These are phyloP conservation scores for Paramacrobiotus metropolitanus DNA, from an alignment of 1,140 invertebrate species.

Conservation along the genomic window DNA sequence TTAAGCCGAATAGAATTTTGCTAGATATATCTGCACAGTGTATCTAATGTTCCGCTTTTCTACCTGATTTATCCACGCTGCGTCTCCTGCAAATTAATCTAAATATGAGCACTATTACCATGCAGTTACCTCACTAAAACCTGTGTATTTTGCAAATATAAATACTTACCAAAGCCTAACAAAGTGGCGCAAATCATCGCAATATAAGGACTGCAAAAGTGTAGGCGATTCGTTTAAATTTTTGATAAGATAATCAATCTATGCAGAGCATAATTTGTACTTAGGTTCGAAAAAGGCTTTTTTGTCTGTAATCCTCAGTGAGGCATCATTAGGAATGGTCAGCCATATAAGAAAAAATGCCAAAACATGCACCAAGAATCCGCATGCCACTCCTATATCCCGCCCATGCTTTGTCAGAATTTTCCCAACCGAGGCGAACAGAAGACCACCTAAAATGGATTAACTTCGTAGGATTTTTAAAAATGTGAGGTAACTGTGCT, in stretches of 20 bases:
- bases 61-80: neutral
- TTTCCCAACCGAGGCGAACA: slow-evolving; percentile 67
- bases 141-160: neutral
- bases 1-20: too few relatives aligned
- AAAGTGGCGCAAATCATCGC: neutral
- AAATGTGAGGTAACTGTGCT: neutral
- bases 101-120: neutral
- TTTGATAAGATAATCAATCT: neutral
- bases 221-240: neutral
- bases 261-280: slow-evolving; percentile 13
- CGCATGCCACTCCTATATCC: slow-evolving; percentile 60
- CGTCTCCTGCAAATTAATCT: neutral
- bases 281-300: slow-evolving; percentile 31
- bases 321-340: slow-evolving; percentile 54
- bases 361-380: slow-evolving; percentile 50
- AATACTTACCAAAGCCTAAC: neutral
- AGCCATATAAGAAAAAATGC: slow-evolving; percentile 59
- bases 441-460: slow-evolving; percentile 38
- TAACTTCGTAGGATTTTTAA: neutral
- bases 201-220: neutral
- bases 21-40: too few relatives aligned
- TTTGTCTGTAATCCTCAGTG: slow-evolving; percentile 36
- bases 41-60: neutral
- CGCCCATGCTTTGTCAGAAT: slow-evolving; percentile 54
- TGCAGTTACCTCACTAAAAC: neutral